These are phyloP conservation scores for Rhamphomyia laevipes DNA, from an alignment of 2,888 invertebrate species.

Conservation along the genomic window DNA sequence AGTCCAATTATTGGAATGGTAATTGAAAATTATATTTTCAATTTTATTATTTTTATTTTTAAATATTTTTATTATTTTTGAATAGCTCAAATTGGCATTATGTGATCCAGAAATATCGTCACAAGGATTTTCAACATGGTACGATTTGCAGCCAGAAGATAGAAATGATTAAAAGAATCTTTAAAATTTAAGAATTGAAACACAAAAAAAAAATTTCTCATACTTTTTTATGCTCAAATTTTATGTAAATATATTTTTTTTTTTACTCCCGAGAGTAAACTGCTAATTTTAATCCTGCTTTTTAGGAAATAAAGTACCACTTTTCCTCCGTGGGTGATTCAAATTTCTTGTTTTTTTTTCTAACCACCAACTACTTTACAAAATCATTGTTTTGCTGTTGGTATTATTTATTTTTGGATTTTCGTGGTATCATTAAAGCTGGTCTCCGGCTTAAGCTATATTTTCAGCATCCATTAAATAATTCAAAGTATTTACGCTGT, in stretches of 20 bases:
- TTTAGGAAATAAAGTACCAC: too few species aligned
- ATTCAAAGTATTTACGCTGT: too few species aligned
- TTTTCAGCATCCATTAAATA: too few species aligned
- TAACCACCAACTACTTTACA: too few species aligned
- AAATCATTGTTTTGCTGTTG: too few species aligned
- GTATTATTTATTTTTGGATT: too few species aligned
- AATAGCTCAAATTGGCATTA: constrained; percentile 29
- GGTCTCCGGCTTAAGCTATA: too few species aligned
- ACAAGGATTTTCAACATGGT: constrained; percentile 31
- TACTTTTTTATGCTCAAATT: constrained; percentile 1
- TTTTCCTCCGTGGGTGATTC: too few species aligned
- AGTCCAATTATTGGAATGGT: constrained; percentile 77
- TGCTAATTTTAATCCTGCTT: too few species aligned
- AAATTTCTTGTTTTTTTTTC: too few species aligned
- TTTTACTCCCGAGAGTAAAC: too few species aligned
- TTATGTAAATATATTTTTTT: background rate
- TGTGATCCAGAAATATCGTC: constrained; percentile 30
- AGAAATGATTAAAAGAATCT: constrained; percentile 63
- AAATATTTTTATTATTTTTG: constrained; percentile 15
- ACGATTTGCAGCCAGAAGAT: constrained; percentile 32
- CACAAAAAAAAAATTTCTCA: constrained; percentile 2
- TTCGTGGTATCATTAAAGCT: too few species aligned
- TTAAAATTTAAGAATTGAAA: background rate
- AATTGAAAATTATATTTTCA: constrained; percentile 15
- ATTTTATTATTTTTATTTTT: background rate